These are phyloP conservation scores for Micrasema longulum DNA, from an alignment of 1,140 invertebrate species.

Conservation along the genomic window DNA sequence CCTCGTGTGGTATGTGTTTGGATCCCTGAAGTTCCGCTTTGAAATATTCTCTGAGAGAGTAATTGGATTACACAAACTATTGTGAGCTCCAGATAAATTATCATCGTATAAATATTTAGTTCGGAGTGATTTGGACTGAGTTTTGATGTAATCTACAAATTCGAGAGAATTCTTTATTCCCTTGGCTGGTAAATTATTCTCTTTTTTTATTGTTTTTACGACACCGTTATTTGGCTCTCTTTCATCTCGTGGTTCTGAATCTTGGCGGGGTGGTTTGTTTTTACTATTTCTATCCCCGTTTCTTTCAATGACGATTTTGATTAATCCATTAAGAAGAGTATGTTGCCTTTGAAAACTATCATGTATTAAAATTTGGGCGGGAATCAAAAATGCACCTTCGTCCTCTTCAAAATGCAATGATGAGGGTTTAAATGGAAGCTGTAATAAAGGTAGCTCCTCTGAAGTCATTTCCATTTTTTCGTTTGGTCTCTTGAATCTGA, in stretches of 20 bases:
- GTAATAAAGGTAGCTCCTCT: slow-evolving; percentile 25
- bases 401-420: slow-evolving; percentile 26
- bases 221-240: neutral
- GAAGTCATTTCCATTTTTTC: slow-evolving; percentile 12
- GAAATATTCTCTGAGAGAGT: neutral
- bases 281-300: neutral
- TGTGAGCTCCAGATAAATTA: no score
- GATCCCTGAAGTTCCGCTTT: neutral
- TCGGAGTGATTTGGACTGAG: slow-evolving; percentile 2
- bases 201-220: slow-evolving; percentile 17
- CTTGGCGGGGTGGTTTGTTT: neutral
- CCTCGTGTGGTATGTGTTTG: neutral
- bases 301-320: slow-evolving; percentile 21
- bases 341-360: slow-evolving; percentile 49
- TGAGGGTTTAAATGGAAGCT: slow-evolving; percentile 21
- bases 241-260: slow-evolving; percentile 1
- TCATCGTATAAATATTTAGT: slow-evolving; percentile 6
- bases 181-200: slow-evolving; percentile 29
- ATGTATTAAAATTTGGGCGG: slow-evolving; percentile 41
- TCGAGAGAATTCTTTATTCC: slow-evolving; percentile 17
- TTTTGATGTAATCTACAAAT: slow-evolving; percentile 30
- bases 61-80: no score
- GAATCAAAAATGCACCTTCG: slow-evolving; percentile 20
- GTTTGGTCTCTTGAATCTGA: neutral
- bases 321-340: slow-evolving; percentile 43